Base-by-base conservation (phyloP, 1,140 invertebrate genomes). In the Portunus trituberculatus region DNA sequence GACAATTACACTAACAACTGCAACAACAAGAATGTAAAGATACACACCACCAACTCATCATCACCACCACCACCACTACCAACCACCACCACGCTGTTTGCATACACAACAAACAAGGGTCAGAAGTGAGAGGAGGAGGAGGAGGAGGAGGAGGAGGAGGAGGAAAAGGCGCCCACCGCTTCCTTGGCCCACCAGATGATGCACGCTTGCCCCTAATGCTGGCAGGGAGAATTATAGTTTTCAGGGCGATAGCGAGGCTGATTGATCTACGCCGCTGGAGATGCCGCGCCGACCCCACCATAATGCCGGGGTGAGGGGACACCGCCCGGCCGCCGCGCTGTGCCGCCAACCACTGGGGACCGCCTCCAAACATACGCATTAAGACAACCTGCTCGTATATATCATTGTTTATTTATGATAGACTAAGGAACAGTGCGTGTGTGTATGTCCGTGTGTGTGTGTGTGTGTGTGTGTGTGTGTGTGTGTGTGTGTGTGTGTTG, bases 351-450 rank as follows among this genome's bases (percentile, higher is more conserved):
- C 67, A 76, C 67, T 76, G 67, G 67, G 67, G 67, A 76, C 67
- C 67, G 67, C 67, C 6, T 12, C 12, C 20, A 76, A 76, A 76
- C 67, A 76, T 76, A 76, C 67, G 25, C 67, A 76, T 76, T 76
- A 76, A 76, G 16, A 76, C 67, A 76, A 76, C 20, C 67, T n/a
- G 67, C 67, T n/a, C 7, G 67, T 76, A 76, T 76, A 76, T 76
- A n/a, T 76, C 67, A 76, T 76, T 76, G 67, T 76, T 76, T 76
- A 76, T 76, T 76, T 76, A 76, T 76, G 67, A 76, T 76, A 76
- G 67, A 76, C 67, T n/a, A 76, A 76, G 67, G 67, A 76, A n/a
- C 67, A 76, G 67, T 76, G 16, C 20, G 20, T 76, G 67, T 76
- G 67, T 76, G 67, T 76, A 20, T 76, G 67, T 76, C 12, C 20